Evolutionary conservation across 2,888 invertebrate genomes (phyloP).

Genomic region (Pyrocoelia pectoralis): DNA sequence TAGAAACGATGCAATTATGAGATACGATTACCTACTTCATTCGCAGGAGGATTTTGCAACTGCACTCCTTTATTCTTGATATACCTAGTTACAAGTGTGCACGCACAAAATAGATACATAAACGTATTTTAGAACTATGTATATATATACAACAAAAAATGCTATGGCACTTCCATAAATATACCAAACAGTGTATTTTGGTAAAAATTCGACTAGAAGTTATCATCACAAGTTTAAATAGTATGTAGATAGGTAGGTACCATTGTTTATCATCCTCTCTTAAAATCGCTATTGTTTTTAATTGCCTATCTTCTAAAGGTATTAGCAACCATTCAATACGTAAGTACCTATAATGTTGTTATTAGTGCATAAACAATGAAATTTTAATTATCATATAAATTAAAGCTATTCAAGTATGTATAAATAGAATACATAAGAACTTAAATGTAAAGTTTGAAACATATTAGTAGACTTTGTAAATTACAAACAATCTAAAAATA

Average conservation of each 20-base stretch:
- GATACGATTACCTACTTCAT: too few relatives aligned
- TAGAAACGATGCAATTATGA: too few relatives aligned
- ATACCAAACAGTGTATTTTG: neutral
- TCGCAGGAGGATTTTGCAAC: too few relatives aligned
- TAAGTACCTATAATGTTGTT: neutral
- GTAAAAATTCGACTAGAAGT: slow-evolving; percentile 13
- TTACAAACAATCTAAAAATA: slow-evolving; percentile 16
- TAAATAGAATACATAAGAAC: neutral
- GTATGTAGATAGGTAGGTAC: neutral
- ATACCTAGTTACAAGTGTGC: too few relatives aligned
- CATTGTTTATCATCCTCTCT: neutral
- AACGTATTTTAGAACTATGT: too few relatives aligned
- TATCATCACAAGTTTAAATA: slow-evolving; percentile 6
- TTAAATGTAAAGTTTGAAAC: neutral
- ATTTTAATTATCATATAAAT: neutral
- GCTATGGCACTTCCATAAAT: slow-evolving; percentile 4
- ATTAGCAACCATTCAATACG: neutral
- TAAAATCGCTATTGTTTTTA: neutral
- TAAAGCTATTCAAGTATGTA: slow-evolving; percentile 5
- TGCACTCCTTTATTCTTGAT: too few relatives aligned
- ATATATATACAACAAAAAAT: neutral
- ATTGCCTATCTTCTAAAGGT: neutral
- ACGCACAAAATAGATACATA: too few relatives aligned
- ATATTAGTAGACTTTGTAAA: slow-evolving; percentile 7
- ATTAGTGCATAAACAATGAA: neutral